Conservation (phyloP, 2,113 vertebrate species). For the Lampris incognitus region DNA sequence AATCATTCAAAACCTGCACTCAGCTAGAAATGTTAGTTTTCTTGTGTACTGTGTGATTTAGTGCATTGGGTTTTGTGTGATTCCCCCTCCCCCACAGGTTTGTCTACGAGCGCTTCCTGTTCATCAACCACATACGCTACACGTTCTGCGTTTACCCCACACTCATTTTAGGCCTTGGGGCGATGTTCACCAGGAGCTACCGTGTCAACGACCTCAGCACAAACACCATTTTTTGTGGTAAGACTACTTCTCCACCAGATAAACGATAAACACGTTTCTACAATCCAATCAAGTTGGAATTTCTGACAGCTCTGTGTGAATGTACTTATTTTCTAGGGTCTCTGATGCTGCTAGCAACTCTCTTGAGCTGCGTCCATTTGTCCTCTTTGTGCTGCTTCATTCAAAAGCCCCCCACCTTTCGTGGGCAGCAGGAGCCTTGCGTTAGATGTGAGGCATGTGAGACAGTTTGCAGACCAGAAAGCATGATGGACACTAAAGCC, state of each 20-base stretch:
- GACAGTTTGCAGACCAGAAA: conserved; percentile 29
- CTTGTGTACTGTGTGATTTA: neutral
- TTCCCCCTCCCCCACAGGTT: conserved; percentile 56
- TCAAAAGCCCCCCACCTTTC: neutral
- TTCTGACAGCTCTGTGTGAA: neutral
- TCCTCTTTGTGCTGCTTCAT: conserved; percentile 27
- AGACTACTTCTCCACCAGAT: conserved; percentile 10
- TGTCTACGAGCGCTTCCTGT: conserved; percentile 59
- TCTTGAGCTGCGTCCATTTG: conserved; percentile 45
- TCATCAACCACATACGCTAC: conserved; percentile 61
- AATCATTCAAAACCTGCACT: no score
- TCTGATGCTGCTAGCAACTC: conserved; percentile 58
- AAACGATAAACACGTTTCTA: neutral
- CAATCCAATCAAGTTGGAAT: neutral
- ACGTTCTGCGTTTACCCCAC: conserved; percentile 70
- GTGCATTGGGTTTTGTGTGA: neutral
- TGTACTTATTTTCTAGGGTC: conserved; percentile 36
- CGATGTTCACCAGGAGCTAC: conserved; percentile 69
- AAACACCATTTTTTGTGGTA: conserved; percentile 73
- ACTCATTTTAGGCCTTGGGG: conserved; percentile 68
- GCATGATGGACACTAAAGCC: neutral
- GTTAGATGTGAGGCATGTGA: neutral
- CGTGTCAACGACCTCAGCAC: conserved; percentile 29
- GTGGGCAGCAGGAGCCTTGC: neutral
- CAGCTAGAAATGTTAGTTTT: neutral